Base-by-base conservation (phyloP, 2,797 vertebrate genomes). In the Protonibea diacanthus region DNA sequence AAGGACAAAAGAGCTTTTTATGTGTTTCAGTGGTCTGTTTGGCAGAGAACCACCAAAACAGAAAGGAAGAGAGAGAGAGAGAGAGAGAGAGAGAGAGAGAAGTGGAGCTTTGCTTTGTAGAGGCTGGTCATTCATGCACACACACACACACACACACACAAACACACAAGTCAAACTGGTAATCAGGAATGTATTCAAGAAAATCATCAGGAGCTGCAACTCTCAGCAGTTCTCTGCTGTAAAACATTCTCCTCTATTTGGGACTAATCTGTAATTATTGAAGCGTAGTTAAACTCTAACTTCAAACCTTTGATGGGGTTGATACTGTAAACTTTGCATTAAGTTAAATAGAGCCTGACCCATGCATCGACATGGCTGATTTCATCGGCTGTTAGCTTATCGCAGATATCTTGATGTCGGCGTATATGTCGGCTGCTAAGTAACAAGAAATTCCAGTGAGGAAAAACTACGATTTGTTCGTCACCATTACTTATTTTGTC, bases 1-100 rank as follows among this genome's bases (percentile, higher is more conserved):
- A 82, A 58, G 76, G 71, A 90, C 91, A 91, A 91, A 87, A 87
- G 88, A 83, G 77, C 87, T 88, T 94, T 93, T 70, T 93, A 94
- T 92, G 88, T 84, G 78, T 88, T 89, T 81, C 78, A 76, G 75
- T 86, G 71, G 73, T 71, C 70, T 70, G 62, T 63, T 78, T 86
- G 86, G 83, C 83, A 74, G 77, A 76, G 63, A 49, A 70, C 82
- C 80, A 84, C 18, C 47, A 57, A 38, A 76, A 25, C 65, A 65
- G 56, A 83, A 74, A 52, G 27, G 56, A 77, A 74, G 29, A 85
- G 80, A 84, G 21, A 27, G 60, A 51, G 65, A 68, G 47, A 78
- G 71, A 70, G 76, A 49, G 65, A 68, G 47, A 78, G 71, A 70
- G 29, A 85, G 80, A 84, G 21, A 27, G 60, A 49, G 65, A 68